Evolutionary conservation across 2,888 invertebrate genomes (phyloP), one percentile per base, ranked within the genome.

Genomic region (Pterostichus madidus): DNA sequence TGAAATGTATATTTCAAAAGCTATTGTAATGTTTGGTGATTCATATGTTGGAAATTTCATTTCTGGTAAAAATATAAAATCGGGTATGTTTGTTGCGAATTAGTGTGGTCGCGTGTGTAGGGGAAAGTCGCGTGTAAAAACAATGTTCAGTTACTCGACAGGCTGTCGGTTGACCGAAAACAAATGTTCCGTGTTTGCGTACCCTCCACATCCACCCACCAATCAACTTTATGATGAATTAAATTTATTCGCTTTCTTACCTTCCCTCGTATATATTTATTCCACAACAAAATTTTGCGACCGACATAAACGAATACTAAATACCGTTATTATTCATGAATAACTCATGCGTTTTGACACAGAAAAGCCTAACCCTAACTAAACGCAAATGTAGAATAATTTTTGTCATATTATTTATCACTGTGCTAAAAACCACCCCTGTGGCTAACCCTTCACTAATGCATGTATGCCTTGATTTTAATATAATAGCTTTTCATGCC

Each of bases 151-250:
- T 44, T 44, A 44, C 44, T 71, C 44, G 68, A 71, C 68, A 71
- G 68, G 17, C 39, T 71, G 68, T 44, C 39, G 68, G 68, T 44
- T 71, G 68, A 71, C 68, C 68, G 68, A 71, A 71, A 71, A 71
- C 44, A 71, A 71, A 71, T 71, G 68, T 71, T 71, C 17, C 68
- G 68, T 71, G 68, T 44, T 71, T 71, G 68, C 44, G 68, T 71
- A 44, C 68, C 68, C 68, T 71, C 15, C 44, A 71, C 39, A 17
- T 71, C 46, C 39, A 71, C 44, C 68, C 64, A 39, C 32, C 68
- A 39, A 44, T 71, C 68, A 71, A 71, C 15, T 44, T 71, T 71
- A 71, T 71, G 68, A 71, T 44, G 17, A 71, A 71, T 71, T 44
- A 71, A 71, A 71, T 71, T 71, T 71, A 44, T 39, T 71, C 44